A percentile compares a stretch with the other conserved stretches of the same genome.
phyloP scores from a whole-genome alignment of 2,797 vertebrate genomes.

The Emydoidea blandingii region DNA sequence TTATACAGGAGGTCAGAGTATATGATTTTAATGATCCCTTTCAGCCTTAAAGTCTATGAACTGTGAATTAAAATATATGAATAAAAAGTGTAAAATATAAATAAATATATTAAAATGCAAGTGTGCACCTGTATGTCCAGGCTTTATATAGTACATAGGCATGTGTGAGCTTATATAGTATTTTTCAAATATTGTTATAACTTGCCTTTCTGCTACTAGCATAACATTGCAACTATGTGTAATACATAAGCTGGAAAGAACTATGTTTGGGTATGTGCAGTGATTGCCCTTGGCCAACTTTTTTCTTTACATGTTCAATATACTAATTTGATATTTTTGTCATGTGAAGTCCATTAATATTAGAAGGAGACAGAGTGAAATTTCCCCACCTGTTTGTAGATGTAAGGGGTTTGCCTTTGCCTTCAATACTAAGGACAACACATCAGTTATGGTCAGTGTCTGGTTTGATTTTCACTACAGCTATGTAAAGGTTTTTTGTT shows the following conservation, averaged over 20 bases:
- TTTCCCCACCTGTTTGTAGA: not conserved
- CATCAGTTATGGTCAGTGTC: not conserved
- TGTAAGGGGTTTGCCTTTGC: not conserved
- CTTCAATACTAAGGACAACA: not conserved
- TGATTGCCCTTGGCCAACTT: not conserved
- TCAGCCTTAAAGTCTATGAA: not conserved
- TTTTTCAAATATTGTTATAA: not conserved
- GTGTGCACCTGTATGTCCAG: not conserved
- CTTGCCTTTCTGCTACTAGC: not conserved
- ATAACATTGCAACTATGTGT: not conserved
- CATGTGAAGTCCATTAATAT: not conserved
- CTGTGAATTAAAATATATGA: not conserved
- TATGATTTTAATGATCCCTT: not conserved
- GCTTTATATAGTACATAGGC: not conserved
- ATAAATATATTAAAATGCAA: not conserved
- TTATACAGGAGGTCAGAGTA: not conserved
- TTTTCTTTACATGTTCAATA: not conserved
- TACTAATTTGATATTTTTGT: not conserved
- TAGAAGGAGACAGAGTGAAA: not conserved
- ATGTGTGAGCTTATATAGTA: not conserved
- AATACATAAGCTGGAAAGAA: not conserved
- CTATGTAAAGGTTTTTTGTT: not conserved
- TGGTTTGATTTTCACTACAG: not conserved
- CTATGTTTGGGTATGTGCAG: not conserved
- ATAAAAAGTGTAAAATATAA: not conserved